Evolutionary conservation across 2,888 invertebrate genomes (phyloP).

Genomic region (Tricholauxania praeusta): DNA sequence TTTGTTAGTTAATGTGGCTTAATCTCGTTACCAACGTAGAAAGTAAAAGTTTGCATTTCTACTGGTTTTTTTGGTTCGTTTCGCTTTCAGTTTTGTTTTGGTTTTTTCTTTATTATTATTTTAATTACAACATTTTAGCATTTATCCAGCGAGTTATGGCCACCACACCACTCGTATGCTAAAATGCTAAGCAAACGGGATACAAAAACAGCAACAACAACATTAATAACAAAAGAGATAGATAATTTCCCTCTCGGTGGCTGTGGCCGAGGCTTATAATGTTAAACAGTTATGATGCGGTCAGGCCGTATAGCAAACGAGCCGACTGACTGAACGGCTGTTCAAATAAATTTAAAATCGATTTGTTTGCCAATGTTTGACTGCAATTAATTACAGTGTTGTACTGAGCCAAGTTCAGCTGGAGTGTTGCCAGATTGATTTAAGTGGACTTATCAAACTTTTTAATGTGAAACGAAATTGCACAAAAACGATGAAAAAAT

Average conservation of each 20-base stretch:
- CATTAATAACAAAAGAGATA: background rate
- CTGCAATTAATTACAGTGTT: too few species aligned
- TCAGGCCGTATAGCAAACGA: too few species aligned
- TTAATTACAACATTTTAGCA: background rate
- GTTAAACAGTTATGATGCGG: too few species aligned
- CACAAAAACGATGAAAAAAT: too few species aligned
- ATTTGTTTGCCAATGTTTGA: too few species aligned
- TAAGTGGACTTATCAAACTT: too few species aligned
- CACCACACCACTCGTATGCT: background rate
- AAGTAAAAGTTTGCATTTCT: constrained; percentile 10
- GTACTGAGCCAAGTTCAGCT: too few species aligned
- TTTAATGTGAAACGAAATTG: too few species aligned
- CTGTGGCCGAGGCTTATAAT: too few species aligned
- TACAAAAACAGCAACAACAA: constrained; percentile 3
- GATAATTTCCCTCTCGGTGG: background rate
- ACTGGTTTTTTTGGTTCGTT: background rate
- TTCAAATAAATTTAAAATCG: too few species aligned
- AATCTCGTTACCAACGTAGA: background rate
- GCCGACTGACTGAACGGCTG: too few species aligned
- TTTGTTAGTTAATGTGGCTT: background rate
- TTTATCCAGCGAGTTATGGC: background rate
- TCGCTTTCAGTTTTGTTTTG: background rate
- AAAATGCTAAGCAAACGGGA: background rate
- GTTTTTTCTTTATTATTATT: background rate
- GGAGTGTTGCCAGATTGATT: too few species aligned